Percentiles rank a stretch among this genome's conserved stretches.
phyloP scores from a whole-genome alignment of 2,888 invertebrate species.

The Standfussiana lucernea region DNA sequence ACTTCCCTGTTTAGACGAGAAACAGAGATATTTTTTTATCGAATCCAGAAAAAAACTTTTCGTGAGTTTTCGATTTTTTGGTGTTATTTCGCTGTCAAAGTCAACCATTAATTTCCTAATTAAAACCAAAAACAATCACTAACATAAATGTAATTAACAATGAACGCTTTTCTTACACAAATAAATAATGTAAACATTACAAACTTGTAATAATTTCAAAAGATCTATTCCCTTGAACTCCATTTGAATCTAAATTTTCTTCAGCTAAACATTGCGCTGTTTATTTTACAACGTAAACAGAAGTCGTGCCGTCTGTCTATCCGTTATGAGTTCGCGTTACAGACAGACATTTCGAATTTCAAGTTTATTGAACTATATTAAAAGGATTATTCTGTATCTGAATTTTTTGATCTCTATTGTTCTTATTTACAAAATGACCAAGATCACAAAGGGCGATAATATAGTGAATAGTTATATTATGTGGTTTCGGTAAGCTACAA shows the following conservation, averaged over 20 bases:
- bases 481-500: no score
- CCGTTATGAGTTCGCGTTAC: conserved; percentile 20
- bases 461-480: no score
- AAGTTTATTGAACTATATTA: conserved; percentile 29
- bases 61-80: background rate
- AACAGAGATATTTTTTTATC: background rate
- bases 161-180: background rate
- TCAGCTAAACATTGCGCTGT: conserved; percentile 34
- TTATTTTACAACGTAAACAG: conserved; percentile 48
- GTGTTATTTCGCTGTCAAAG: no score
- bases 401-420: background rate
- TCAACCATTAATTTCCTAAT: background rate
- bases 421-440: background rate
- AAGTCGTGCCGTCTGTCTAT: conserved; percentile 31
- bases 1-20: no score
- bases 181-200: background rate
- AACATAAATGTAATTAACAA: background rate
- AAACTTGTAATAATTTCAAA: conserved; percentile 13
- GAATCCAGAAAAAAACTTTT: no score
- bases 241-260: conserved; percentile 40
- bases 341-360: conserved; percentile 14
- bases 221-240: conserved; percentile 36
- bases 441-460: background rate
- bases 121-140: background rate
- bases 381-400: background rate